Base-by-base conservation (phyloP, 2,888 invertebrate genomes). In the Apamea sordens region DNA sequence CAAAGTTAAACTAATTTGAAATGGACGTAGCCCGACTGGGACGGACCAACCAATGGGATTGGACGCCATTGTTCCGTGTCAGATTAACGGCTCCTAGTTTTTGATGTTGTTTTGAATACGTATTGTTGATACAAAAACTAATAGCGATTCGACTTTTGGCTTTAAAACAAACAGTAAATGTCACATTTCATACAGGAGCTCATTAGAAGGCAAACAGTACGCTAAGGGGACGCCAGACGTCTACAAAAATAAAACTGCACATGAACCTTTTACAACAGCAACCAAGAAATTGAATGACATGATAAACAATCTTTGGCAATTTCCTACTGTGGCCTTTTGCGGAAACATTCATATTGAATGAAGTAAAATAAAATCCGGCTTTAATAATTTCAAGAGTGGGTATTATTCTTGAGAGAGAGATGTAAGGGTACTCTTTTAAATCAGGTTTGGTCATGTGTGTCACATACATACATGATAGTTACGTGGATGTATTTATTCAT, bases 1-100 rank as follows among this genome's bases (percentile, higher is more conserved):
- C 86, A 84, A 91, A 90, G 90, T 89, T 90, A 89, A 92, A 89
- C 91, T 93, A 91, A 93, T 93, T 93, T 91, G 85, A 91, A 92
- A 93, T 92, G 91, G 90, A 93, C 90, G 89, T 89, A 70, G 86
- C 85, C 73, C 56, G 80, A 82, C 80, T 86, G 79, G 84, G n/a
- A 64, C 64, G 71, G 36, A 15, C 72, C 47, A 56, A 89, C 92
- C 92, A 86, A 82, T 86, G 93, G 92, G 91, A 91, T 89, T 82
- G 78, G 69, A 73, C 61, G 82, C 86, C 82, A 87, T 90, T 92
- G 91, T 92, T 91, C 87, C 92, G 87, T 87, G 92, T 91, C 92
- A 90, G 91, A 93, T 93, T 93, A 93, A 90, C 87, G 73, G 86
- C 81, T 87, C 71, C 69, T 64, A 79, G 77, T 80, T 83, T 86